phyloP scores from a whole-genome alignment of 2,888 invertebrate species.

The Drosophila anceps region DNA sequence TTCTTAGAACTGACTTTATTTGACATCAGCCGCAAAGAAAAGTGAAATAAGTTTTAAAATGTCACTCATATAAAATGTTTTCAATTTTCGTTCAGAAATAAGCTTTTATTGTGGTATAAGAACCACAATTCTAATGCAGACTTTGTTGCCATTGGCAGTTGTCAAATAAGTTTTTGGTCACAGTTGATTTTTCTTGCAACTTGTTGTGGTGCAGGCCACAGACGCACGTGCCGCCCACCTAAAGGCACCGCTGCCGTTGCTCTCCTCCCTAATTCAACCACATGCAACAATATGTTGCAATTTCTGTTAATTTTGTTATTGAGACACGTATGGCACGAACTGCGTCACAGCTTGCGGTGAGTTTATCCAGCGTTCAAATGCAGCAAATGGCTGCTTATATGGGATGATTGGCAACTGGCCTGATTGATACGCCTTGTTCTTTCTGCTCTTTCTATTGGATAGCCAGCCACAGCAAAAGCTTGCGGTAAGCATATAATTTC shows the following conservation, averaged over 20 bases:
- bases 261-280: conserved; percentile 5
- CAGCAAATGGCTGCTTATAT: conserved; percentile 34
- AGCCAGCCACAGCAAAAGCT: conserved; percentile 74
- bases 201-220: conserved; percentile 52
- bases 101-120: background rate
- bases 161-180: conserved; percentile 47
- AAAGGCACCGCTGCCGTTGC: conserved; percentile 3
- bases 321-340: conserved; percentile 77
- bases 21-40: background rate
- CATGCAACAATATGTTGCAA: conserved; percentile 75
- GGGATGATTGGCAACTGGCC: conserved; percentile 14
- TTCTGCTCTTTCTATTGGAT: conserved; percentile 33
- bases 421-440: conserved; percentile 53
- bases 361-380: conserved; percentile 42
- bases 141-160: conserved; percentile 35
- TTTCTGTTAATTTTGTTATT: conserved; percentile 82
- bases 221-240: conserved; percentile 41
- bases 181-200: conserved; percentile 59
- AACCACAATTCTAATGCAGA: conserved; percentile 23
- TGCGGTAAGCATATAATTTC: conserved; percentile 68
- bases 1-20: background rate
- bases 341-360: conserved; percentile 68
- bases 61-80: background rate
- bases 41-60: background rate
- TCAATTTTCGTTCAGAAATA: background rate